phyloP scores from a whole-genome alignment of 2,113 vertebrate species.

The Ardeotis arabs region DNA sequence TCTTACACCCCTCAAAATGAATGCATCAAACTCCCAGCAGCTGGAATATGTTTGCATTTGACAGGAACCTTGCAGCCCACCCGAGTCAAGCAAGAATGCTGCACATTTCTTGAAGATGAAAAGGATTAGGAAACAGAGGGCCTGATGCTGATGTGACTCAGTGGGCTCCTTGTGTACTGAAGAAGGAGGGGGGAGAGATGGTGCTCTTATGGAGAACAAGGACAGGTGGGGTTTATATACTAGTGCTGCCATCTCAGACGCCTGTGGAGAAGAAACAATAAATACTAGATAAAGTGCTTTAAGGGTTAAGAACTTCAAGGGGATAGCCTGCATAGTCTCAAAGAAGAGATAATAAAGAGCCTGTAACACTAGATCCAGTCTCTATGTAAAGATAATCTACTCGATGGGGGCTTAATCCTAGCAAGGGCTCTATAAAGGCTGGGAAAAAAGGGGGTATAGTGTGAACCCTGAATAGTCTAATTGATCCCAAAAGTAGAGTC shows the following conservation, averaged over 20 bases:
- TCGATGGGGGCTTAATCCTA: slow-evolving; percentile 62
- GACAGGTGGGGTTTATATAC: slow-evolving; percentile 38
- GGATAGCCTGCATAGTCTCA: slow-evolving; percentile 53
- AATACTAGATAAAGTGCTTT: slow-evolving; percentile 65
- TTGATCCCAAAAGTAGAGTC: slow-evolving; percentile 34
- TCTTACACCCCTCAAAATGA: not conserved
- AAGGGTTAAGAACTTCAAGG: slow-evolving; percentile 69
- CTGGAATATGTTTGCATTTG: slow-evolving; percentile 19
- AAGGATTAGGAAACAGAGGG: not conserved
- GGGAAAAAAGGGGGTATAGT: slow-evolving; percentile 20
- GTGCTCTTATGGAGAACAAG: not conserved
- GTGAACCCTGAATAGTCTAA: slow-evolving; percentile 51
- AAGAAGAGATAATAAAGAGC: slow-evolving; percentile 64
- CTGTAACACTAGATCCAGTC: slow-evolving; percentile 59
- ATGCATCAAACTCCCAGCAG: not conserved
- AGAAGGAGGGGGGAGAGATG: not conserved
- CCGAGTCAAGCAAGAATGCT: not conserved
- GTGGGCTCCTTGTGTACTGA: not conserved
- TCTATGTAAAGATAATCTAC: slow-evolving; percentile 70
- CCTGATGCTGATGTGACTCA: not conserved
- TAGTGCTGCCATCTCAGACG: slow-evolving; percentile 36
- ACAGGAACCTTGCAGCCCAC: not conserved
- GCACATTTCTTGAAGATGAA: not conserved
- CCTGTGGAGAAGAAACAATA: slow-evolving; percentile 70
- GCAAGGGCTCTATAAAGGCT: slow-evolving; percentile 35